Percentiles rank a stretch among this genome's conserved stretches.
Conservation (phyloP, 2,888 invertebrate genomes). For the Cerceris ruficornis region DNA sequence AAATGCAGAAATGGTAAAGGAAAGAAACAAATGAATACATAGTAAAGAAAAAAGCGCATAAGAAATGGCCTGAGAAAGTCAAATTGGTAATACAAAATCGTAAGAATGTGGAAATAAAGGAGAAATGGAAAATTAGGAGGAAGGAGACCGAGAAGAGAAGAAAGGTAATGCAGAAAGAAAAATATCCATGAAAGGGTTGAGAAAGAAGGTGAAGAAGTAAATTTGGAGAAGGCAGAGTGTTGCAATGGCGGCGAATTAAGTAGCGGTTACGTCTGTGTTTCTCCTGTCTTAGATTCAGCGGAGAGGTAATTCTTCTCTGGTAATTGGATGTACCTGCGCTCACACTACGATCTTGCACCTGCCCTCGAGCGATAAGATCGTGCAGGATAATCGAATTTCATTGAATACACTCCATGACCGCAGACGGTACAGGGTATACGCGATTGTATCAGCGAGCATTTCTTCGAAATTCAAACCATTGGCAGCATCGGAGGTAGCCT, state of each 20-base stretch:
- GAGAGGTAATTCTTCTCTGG: constrained; percentile 75
- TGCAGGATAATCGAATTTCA: constrained; percentile 72
- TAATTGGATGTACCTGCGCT: constrained; percentile 74
- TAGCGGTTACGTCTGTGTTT: constrained; percentile 69
- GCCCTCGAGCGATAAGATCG: constrained; percentile 67
- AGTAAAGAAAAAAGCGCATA: background rate
- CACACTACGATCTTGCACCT: constrained; percentile 66
- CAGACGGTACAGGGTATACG: constrained; percentile 50
- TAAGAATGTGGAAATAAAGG: constrained; percentile 1
- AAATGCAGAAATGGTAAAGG: background rate
- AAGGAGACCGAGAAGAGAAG: background rate
- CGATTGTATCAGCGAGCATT: constrained; percentile 60
- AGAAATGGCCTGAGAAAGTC: background rate
- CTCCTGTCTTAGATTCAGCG: constrained; percentile 63
- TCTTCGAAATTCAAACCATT: constrained; percentile 59
- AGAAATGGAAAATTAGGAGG: background rate
- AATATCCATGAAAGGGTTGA: background rate
- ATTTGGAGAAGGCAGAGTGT: constrained; percentile 33
- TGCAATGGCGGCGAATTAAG: constrained; percentile 63
- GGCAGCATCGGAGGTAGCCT: constrained; percentile 38
- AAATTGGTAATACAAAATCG: background rate
- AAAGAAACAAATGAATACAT: background rate
- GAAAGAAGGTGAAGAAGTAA: constrained; percentile 13
- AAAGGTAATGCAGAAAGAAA: background rate
- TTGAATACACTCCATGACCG: constrained; percentile 63